These are phyloP conservation scores for Parnassius mnemosyne DNA, from an alignment of 2,888 invertebrate species.

Conservation along the genomic window DNA sequence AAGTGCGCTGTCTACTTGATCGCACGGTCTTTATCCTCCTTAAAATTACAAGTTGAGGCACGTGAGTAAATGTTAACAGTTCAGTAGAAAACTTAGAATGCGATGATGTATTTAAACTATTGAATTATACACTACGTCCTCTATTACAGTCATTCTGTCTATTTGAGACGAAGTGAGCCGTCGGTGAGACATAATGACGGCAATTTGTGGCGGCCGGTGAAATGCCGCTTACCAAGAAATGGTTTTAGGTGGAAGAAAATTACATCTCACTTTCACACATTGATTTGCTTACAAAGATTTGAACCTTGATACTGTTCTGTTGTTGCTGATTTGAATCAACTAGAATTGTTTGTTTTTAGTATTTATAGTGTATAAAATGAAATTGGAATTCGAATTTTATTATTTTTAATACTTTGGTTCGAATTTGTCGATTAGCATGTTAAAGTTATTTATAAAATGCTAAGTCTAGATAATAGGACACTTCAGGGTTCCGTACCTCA, in stretches of 20 bases:
- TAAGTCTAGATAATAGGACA: too few species aligned
- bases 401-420: too few species aligned
- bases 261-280: constrained; percentile 26
- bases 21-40: too few species aligned
- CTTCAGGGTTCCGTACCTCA: too few species aligned
- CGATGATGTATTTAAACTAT: constrained; percentile 16
- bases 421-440: too few species aligned
- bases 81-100: neutral
- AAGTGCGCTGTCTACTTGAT: too few species aligned
- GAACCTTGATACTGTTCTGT: constrained; percentile 11
- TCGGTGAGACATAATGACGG: constrained; percentile 23
- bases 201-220: constrained; percentile 26
- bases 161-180: constrained; percentile 20
- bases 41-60: too few species aligned
- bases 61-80: too few species aligned
- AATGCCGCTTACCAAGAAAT: constrained; percentile 26
- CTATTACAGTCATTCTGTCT: constrained; percentile 19
- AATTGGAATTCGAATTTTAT: too few species aligned
- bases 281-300: constrained; percentile 18
- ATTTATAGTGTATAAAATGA: too few species aligned
- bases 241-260: constrained; percentile 26
- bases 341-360: too few species aligned
- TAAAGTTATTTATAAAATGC: too few species aligned
- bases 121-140: constrained; percentile 15
- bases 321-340: constrained; percentile 3